A percentile compares a stretch with the other conserved stretches of the same genome.
Evolutionary conservation across 2,113 vertebrate genomes (phyloP).

Genomic region (Psittacara wagleri): DNA sequence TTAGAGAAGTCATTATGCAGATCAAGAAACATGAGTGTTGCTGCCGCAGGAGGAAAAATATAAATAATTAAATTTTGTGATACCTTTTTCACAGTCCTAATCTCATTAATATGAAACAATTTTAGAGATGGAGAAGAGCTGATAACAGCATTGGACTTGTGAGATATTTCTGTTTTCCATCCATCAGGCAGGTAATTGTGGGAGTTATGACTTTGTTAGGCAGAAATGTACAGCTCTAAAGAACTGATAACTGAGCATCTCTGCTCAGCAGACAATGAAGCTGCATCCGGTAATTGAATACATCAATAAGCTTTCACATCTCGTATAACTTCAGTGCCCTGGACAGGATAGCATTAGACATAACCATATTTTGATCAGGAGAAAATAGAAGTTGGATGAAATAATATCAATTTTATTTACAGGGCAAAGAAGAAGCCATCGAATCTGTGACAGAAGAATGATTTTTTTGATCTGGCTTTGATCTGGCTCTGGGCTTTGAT

Average conservation of each 20-base stretch:
- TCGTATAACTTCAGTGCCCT: slow-evolving; percentile 62
- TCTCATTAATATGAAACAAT: slow-evolving; percentile 71
- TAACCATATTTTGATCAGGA: slow-evolving; percentile 81
- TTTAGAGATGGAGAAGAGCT: slow-evolving; percentile 57
- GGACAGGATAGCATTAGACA: slow-evolving; percentile 69
- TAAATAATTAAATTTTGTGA: slow-evolving; percentile 55
- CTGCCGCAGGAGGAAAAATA: neutral
- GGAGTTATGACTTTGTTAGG: slow-evolving; percentile 75
- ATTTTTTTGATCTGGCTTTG: slow-evolving; percentile 70
- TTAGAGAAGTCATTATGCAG: neutral
- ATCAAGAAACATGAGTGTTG: neutral
- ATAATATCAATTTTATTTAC: slow-evolving; percentile 80
- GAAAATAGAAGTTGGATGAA: slow-evolving; percentile 76
- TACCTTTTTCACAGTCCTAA: slow-evolving; percentile 46
- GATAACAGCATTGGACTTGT: slow-evolving; percentile 55
- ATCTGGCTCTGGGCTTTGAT: slow-evolving; percentile 68
- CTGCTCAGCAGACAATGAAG: slow-evolving; percentile 66
- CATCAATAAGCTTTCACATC: slow-evolving; percentile 83
- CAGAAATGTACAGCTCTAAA: slow-evolving; percentile 61
- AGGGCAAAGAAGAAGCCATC: slow-evolving; percentile 54
- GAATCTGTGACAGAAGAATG: slow-evolving; percentile 58
- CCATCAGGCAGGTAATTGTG: slow-evolving; percentile 77
- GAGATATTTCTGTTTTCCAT: slow-evolving; percentile 74
- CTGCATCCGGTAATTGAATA: slow-evolving; percentile 74
- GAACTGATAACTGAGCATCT: slow-evolving; percentile 59